Conservation (phyloP, 2,888 invertebrate species). For the Amphipyra berbera region DNA sequence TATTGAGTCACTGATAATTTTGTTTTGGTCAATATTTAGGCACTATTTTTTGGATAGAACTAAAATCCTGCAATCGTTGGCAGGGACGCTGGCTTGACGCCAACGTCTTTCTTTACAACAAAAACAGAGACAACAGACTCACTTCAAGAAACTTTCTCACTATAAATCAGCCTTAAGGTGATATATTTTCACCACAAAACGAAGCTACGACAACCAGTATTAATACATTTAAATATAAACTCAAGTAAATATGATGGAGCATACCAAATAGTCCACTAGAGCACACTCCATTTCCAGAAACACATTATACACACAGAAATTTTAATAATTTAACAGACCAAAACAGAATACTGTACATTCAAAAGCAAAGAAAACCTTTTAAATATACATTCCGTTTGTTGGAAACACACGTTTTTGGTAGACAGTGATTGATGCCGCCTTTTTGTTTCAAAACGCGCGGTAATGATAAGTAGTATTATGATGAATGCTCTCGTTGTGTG, state of each 20-base stretch:
- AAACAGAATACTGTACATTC: conserved; percentile 37
- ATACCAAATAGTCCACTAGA: conserved; percentile 30
- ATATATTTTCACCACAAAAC: too few species aligned
- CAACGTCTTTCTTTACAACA: too few species aligned
- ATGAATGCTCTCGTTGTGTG: conserved; percentile 66
- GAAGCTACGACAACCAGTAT: not conserved
- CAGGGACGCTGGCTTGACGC: too few species aligned
- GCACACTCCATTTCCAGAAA: conserved; percentile 29
- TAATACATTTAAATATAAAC: not conserved
- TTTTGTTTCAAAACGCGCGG: conserved; percentile 71
- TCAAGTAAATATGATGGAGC: conserved; percentile 27
- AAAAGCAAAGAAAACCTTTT: conserved; percentile 60
- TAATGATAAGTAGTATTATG: conserved; percentile 78
- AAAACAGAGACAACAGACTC: too few species aligned
- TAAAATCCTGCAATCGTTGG: too few species aligned
- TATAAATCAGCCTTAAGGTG: too few species aligned
- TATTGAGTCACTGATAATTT: too few species aligned
- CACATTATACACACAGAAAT: conserved; percentile 21
- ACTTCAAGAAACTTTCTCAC: too few species aligned
- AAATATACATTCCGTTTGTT: conserved; percentile 54
- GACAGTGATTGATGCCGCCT: conserved; percentile 75
- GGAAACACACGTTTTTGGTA: conserved; percentile 60
- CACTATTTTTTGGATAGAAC: too few species aligned
- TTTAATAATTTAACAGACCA: conserved; percentile 50
- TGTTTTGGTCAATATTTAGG: too few species aligned